A percentile compares a stretch with the other conserved stretches of the same genome.
Evolutionary conservation across 2,113 vertebrate species (phyloP).

Genomic region (Cyanocitta stelleri): DNA sequence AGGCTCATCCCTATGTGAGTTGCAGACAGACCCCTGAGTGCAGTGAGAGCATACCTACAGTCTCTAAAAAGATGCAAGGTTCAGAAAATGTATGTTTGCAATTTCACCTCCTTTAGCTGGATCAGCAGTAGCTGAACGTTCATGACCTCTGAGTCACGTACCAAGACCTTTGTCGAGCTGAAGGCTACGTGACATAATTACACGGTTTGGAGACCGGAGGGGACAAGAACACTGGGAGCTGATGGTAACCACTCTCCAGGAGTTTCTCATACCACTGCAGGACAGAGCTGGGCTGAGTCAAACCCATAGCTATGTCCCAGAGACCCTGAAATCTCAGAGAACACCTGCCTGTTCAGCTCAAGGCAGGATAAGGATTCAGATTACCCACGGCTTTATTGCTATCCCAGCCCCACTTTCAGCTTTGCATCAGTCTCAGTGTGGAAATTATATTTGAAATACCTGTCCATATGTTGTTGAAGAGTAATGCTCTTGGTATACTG

Average conservation of each 20-base stretch:
- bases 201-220: background rate
- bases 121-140: background rate
- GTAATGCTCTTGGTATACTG: background rate
- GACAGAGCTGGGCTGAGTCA: background rate
- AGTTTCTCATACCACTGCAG: background rate
- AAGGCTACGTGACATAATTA: background rate
- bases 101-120: background rate
- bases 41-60: background rate
- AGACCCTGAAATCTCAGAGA: background rate
- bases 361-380: background rate
- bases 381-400: rapidly evolving
- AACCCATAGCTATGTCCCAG: background rate
- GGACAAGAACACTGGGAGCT: background rate
- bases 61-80: background rate
- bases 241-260: background rate
- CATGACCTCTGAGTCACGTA: background rate
- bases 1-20: rapidly evolving
- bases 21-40: background rate
- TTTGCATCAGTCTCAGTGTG: background rate
- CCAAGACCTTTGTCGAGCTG: background rate
- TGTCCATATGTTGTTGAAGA: background rate
- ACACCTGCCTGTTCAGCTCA: background rate
- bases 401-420: background rate
- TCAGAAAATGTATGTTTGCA: background rate
- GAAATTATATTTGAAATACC: background rate